Evolutionary conservation across 2,888 invertebrate species (phyloP), one percentile per base, ranked within the genome.

Genomic region (Eupeodes luniger): DNA sequence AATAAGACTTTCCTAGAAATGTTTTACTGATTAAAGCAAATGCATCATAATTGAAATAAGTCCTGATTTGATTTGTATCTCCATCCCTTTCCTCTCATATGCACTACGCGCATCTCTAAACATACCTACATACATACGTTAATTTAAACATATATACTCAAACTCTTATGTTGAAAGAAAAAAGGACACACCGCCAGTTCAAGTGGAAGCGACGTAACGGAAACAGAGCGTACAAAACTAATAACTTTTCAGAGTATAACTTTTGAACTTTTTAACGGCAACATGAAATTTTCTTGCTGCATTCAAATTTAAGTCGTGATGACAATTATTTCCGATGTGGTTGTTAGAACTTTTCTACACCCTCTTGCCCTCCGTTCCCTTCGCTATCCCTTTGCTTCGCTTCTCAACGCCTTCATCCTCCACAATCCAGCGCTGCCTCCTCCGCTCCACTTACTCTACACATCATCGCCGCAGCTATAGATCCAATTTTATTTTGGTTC

Each of bases 251-350:
- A 40, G 66, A 59, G 80, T 64, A 83, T 83, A 87, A 87, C 83
- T 83, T 87, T 87, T 87, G 84, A 87, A 87, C 84, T 84, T 87
- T 87, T 87, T 87, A 80, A 80, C 84, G 87, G 87, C 80, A 77
- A 84, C 80, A 76, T 80, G 66, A 81, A 87, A 87, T 87, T 87
- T 87, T 76, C 80, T 84, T 81, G 75, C 88, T 85, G 78, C 88
- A 85, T 88, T 84, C 88, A 88, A 88, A 88, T 85, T 88, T 88
- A 88, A 88, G 72, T 81, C 88, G 88, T 85, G 88, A 88, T 88
- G 88, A 88, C 88, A 88, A 88, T 88, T 88, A 88, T 88, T 88
- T 88, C 88, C 88, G 88, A 85, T 88, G 88, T 81, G 88, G 87
- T 85, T 81, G 85, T 81, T 81, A 77, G 74, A 81, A 85, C 67